Base-by-base conservation (phyloP, 2,113 vertebrate genomes). In the Ceuthmochares aereus region DNA sequence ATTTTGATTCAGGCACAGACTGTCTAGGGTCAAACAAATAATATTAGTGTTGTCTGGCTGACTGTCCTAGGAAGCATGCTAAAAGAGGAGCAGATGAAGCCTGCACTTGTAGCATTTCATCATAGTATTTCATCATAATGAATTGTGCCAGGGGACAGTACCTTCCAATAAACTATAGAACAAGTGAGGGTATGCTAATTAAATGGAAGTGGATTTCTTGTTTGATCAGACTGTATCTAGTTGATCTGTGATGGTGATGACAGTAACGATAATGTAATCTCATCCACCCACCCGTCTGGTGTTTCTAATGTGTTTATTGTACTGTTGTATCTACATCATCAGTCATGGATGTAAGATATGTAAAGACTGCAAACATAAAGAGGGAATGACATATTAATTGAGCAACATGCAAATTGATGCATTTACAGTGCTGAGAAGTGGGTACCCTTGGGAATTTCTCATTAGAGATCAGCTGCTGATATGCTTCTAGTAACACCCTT, bases 381-480 rank as follows among this genome's bases (percentile, higher is more conserved):
- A 96, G 81, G 52, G 60, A 84, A 81, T 72, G 90, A 88, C 85
- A 88, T 89, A 92, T 93, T 96, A 96, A 96, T 89, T 96, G 83
- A 93, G 43, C 47, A 94, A 93, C 60, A 81, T 78, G 52, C 43
- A 96, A 90, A 95, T 81, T 56, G 29, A 27, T 90, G 17, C 49
- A 40, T 90, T 94, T 90, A 90, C 19, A 54, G 42, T 78, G 36
- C 51, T 90, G 60, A 42, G 36, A 90, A 93, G 49, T 55, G 60
- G 23, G 27, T 81, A 56, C 88, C 92, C 92, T 64, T 51, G 85
- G 88, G 93, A 93, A 75, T 64, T 69, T 91, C 49, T 96, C 73
- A 90, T 89, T 90, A 81, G 88, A 89, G 52, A 96, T 96, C 92
- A 96, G 76, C 43, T 81, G 40, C 37, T 94, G 90, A 90, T 75